Evolutionary conservation across 2,888 invertebrate genomes (phyloP).

Genomic region (Deladenus siricidicola): DNA sequence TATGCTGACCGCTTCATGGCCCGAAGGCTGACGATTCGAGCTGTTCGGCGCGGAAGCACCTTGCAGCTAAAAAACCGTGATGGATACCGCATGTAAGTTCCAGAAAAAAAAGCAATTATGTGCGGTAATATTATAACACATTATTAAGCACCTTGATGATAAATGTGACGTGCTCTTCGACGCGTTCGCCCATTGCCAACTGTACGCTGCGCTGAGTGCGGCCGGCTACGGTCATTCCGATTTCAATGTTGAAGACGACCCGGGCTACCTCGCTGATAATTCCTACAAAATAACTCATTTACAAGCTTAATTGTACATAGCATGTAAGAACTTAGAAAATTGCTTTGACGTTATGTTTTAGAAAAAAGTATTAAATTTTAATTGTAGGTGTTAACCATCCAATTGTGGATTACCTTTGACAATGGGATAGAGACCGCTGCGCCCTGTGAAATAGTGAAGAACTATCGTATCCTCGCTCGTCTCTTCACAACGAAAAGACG

Average conservation of each 20-base stretch:
- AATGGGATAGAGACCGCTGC: slow-evolving; percentile 84
- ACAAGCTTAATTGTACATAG: no score
- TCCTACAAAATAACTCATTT: no score
- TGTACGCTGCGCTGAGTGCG: slow-evolving; percentile 63
- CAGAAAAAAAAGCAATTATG: no score
- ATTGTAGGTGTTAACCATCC: no score
- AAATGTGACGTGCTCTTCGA: slow-evolving; percentile 40
- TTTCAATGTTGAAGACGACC: slow-evolving; percentile 80
- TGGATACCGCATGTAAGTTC: no score
- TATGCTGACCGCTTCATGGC: no score
- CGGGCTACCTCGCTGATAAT: slow-evolving; percentile 92
- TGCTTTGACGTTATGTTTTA: no score
- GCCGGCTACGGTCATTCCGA: slow-evolving; percentile 78
- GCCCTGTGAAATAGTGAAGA: slow-evolving; percentile 89
- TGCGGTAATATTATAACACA: not conserved
- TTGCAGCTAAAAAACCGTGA: no score
- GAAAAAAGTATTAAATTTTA: no score
- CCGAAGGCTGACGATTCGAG: no score
- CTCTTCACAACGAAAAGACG: slow-evolving; percentile 48
- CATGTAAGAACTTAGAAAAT: no score
- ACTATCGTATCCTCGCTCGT: slow-evolving; percentile 59
- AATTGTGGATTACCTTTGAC: slow-evolving; percentile 65
- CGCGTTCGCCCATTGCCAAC: slow-evolving; percentile 67
- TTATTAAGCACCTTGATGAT: slow-evolving; percentile 27
- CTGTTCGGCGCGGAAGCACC: no score